These are phyloP conservation scores for Lycaon pictus DNA, from an alignment of 2,113 vertebrate species.

Conservation along the genomic window DNA sequence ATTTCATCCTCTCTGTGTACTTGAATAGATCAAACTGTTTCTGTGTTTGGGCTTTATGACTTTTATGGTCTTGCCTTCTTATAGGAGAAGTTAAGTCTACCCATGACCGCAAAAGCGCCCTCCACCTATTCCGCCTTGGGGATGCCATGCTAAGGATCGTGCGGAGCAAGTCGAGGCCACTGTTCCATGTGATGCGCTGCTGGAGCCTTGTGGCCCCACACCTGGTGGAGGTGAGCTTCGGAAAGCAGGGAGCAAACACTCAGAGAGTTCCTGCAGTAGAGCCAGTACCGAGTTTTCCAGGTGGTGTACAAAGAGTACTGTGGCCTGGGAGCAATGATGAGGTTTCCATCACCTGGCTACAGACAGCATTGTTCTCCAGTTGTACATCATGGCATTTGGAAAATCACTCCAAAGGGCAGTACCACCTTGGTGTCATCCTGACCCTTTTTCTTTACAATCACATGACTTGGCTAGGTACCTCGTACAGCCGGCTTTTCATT, in stretches of 20 bases:
- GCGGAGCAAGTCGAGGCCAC: conserved; percentile 91
- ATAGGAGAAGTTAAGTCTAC: conserved; percentile 96
- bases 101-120: conserved; percentile 92
- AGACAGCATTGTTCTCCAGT: background rate
- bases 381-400: background rate
- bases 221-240: conserved; percentile 90
- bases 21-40: background rate
- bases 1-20: background rate
- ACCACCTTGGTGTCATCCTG: background rate
- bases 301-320: accelerated
- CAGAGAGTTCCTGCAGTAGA: background rate
- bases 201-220: conserved; percentile 98
- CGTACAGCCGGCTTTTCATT: background rate
- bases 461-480: accelerated
- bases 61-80: background rate
- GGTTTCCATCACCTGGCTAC: background rate
- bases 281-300: accelerated
- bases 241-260: too few species aligned
- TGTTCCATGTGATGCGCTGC: conserved; percentile 96
- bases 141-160: conserved; percentile 97
- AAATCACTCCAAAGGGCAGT: background rate
- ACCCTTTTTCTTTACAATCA: background rate
- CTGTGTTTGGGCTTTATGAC: background rate
- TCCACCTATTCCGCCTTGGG: conserved; percentile 97
- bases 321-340: background rate